phyloP scores from a whole-genome alignment of 1,140 invertebrate genomes.

The Leptinotarsa texana region DNA sequence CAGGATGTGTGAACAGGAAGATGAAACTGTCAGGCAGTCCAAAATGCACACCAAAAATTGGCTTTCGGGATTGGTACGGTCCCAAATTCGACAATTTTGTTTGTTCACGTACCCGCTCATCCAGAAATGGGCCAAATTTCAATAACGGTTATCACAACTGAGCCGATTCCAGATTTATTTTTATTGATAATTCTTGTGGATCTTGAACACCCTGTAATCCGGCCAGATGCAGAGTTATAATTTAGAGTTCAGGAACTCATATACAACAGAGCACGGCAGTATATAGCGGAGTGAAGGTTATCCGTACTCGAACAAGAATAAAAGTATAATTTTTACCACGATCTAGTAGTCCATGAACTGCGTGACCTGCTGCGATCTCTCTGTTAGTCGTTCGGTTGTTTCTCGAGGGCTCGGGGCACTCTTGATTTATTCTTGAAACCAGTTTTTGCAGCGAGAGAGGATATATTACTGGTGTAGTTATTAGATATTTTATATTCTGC shows the following conservation, averaged over 20 bases:
- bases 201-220: background rate
- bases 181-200: no score
- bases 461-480: slow-evolving; percentile 29
- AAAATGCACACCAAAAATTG: no score
- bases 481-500: slow-evolving; percentile 38
- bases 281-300: slow-evolving; percentile 18
- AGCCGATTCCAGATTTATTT: background rate
- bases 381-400: slow-evolving; percentile 43
- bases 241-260: background rate
- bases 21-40: no score
- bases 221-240: background rate
- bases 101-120: background rate
- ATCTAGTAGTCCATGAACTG: slow-evolving; percentile 50
- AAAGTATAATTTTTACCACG: slow-evolving; percentile 45
- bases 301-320: slow-evolving; percentile 33
- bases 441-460: slow-evolving; percentile 39
- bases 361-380: slow-evolving; percentile 45
- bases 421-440: slow-evolving; percentile 33
- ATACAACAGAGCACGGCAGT: background rate
- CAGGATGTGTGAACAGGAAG: no score
- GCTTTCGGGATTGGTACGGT: no score
- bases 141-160: background rate
- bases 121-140: background rate
- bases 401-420: slow-evolving; percentile 36
- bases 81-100: background rate